A percentile compares a stretch with the other conserved stretches of the same genome.
These are phyloP conservation scores for Drosophila paranaensis DNA, from an alignment of 2,888 invertebrate genomes.

Conservation along the genomic window DNA sequence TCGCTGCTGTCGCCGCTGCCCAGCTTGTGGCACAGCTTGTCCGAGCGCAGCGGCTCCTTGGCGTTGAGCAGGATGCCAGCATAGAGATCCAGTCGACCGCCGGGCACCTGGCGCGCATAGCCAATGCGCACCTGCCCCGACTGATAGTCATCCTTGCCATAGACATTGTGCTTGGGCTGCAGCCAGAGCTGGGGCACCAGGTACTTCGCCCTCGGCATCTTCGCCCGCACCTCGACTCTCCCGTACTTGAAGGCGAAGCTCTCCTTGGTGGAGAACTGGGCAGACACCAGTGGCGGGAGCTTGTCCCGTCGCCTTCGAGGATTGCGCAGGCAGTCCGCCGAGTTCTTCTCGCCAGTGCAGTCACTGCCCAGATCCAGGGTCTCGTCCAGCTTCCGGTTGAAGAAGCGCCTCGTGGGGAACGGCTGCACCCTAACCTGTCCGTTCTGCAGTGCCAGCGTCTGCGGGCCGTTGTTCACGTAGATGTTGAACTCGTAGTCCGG, in stretches of 20 bases:
- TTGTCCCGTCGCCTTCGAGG: slow-evolving; percentile 81
- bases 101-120: slow-evolving; percentile 85
- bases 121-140: slow-evolving; percentile 91
- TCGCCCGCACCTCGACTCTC: slow-evolving; percentile 88
- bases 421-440: slow-evolving; percentile 71
- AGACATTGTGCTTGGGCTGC: slow-evolving; percentile 87
- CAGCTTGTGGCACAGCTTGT: slow-evolving; percentile 69
- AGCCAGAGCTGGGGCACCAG: slow-evolving; percentile 90
- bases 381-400: slow-evolving; percentile 28
- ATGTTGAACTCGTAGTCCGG: slow-evolving; percentile 82
- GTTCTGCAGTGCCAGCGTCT: slow-evolving; percentile 58
- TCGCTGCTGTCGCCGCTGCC: slow-evolving; percentile 30
- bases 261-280: slow-evolving; percentile 87
- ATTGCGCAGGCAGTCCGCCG: slow-evolving; percentile 72
- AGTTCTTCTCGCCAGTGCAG: slow-evolving; percentile 77
- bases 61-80: slow-evolving; percentile 77
- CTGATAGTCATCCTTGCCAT: slow-evolving; percentile 86
- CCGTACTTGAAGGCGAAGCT: slow-evolving; percentile 90
- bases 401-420: slow-evolving; percentile 55
- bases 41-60: slow-evolving; percentile 70
- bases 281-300: slow-evolving; percentile 89
- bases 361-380: slow-evolving; percentile 66
- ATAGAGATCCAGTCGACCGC: slow-evolving; percentile 66
- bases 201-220: slow-evolving; percentile 91
- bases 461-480: slow-evolving; percentile 46